A percentile compares a stretch with the other conserved stretches of the same genome.
These are phyloP conservation scores for Rallus crepitans DNA, from an alignment of 2,797 vertebrate genomes.

Conservation along the genomic window DNA sequence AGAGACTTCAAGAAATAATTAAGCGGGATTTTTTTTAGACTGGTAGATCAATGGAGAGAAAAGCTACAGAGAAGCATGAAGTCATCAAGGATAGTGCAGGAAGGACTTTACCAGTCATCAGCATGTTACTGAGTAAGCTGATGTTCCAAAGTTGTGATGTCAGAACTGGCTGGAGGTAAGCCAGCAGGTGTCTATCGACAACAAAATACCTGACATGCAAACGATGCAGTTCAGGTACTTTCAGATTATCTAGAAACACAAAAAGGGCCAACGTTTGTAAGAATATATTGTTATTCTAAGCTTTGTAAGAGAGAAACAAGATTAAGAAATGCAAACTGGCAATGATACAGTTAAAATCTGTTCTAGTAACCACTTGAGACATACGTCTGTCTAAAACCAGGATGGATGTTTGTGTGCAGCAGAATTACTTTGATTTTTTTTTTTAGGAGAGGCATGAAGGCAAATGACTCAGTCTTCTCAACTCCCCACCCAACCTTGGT, in stretches of 20 bases:
- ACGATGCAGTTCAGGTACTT: neutral
- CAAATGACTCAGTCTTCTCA: constrained; percentile 32
- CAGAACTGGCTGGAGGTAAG: neutral
- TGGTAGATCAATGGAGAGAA: neutral
- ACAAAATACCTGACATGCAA: neutral
- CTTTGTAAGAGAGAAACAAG: neutral
- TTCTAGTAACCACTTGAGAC: neutral
- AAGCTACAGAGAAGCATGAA: neutral
- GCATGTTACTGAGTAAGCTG: constrained; percentile 16
- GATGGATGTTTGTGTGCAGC: neutral
- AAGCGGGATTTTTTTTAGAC: neutral
- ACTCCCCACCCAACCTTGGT: neutral
- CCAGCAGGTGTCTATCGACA: neutral
- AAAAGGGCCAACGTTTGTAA: neutral
- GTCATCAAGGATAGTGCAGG: neutral
- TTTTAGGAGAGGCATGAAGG: neutral
- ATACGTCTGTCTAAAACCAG: neutral
- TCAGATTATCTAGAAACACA: neutral
- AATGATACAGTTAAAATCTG: neutral
- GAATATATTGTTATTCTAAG: neutral
- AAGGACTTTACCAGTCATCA: neutral
- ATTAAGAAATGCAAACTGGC: neutral
- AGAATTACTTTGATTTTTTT: neutral
- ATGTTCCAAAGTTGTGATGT: neutral
- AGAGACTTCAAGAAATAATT: neutral